Conservation (phyloP, 2,888 invertebrate species). For the Blastobasis adustella region DNA sequence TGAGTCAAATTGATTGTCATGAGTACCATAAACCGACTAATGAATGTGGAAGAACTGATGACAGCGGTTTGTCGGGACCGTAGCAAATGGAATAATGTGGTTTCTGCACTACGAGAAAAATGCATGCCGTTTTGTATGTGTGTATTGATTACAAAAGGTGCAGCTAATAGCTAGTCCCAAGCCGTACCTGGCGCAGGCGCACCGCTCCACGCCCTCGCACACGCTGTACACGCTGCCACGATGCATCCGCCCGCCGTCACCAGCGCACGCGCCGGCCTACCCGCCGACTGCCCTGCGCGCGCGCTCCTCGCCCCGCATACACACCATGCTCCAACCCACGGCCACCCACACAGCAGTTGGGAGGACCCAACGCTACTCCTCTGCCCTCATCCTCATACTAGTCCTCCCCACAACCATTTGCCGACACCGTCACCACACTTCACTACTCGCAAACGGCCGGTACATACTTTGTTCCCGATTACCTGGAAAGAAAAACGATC, state of each 20-base stretch:
- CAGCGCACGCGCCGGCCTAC: slow-evolving; percentile 40
- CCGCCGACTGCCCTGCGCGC: too few species aligned
- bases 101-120: too few species aligned
- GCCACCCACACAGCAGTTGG: slow-evolving; percentile 12
- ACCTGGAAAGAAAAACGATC: slow-evolving; percentile 6
- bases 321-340: slow-evolving; percentile 9
- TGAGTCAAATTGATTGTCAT: too few species aligned
- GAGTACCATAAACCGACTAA: too few species aligned
- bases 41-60: too few species aligned
- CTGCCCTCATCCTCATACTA: too few species aligned
- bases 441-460: not conserved
- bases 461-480: slow-evolving; percentile 3
- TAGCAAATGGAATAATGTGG: too few species aligned
- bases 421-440: not conserved
- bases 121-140: too few species aligned
- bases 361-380: too few species aligned
- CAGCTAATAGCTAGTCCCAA: not conserved
- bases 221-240: slow-evolving; percentile 68
- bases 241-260: slow-evolving; percentile 55
- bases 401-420: too few species aligned
- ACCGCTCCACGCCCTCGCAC: slow-evolving; percentile 69
- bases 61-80: too few species aligned
- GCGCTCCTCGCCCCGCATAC: slow-evolving; percentile 1
- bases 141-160: not conserved
- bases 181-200: slow-evolving; percentile 55